Evolutionary conservation across 1,140 invertebrate species (phyloP), one percentile per base, ranked within the genome.

Genomic region (Drosophila hydei): DNA sequence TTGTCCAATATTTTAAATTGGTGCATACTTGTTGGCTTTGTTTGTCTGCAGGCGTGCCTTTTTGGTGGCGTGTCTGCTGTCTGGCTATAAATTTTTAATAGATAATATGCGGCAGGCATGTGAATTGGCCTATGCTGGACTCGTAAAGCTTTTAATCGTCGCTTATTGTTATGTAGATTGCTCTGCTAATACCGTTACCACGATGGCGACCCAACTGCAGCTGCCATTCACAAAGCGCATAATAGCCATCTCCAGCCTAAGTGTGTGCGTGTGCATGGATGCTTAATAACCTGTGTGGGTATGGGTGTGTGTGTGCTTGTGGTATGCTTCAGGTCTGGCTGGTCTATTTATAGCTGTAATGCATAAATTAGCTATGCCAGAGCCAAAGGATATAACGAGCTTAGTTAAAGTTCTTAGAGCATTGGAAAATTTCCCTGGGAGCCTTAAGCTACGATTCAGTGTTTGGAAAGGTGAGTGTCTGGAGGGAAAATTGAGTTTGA

Each of bases 161-260:
- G 83, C 83, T 85, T 85, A 85, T 85, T 85, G 81, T 85, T 85
- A 85, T 85, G 81, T 87, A 85, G 81, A 85, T 85, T 87, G 83
- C 74, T 51, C 65, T 64, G 77, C 81, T 85, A 85, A 85, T 87
- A 51, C 78, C 74, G 60, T 43, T 18, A 52, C 33, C 67, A 27
- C 11, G 9, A 14, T 14, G 51, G n/a, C 23, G 27, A 52, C 43
- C 45, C 14, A 19, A 33, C 52, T 65, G 61, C 45, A 58, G 61
- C 67, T 63, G 62, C 21, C 56, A 55, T 73, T 65, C 62, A 47
- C 50, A 54, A 38, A 47, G 45, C 42, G 61, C 19, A 72, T 72
- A 68, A 68, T 61, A 54, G 63, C 63, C 50, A 27, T 65, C 56
- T n/a, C n/a, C 19, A 12, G 18, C 16, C 14, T 56, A 23, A 65